Conservation (phyloP, 2,888 invertebrate species). For the Melieria picta region DNA sequence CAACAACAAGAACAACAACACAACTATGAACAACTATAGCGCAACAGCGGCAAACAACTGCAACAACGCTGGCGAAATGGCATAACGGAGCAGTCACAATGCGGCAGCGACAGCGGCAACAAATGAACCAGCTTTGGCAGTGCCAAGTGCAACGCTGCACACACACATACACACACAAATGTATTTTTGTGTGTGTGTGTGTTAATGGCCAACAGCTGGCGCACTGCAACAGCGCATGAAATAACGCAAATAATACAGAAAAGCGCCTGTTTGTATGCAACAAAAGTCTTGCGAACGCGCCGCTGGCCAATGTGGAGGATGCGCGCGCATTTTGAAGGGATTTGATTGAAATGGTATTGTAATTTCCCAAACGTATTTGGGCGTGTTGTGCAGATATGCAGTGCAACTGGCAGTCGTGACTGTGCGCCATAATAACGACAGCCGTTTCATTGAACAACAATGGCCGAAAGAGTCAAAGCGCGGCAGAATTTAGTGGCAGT, state of each 20-base stretch:
- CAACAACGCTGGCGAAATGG: conserved; percentile 17
- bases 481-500: no score
- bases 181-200: no score
- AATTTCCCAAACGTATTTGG: conserved; percentile 63
- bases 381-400: conserved; percentile 29
- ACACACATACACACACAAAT: not conserved
- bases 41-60: conserved; percentile 10
- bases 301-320: no score
- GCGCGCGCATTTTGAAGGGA: conserved; percentile 43
- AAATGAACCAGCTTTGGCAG: conserved; percentile 27
- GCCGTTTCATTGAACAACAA: no score
- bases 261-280: no score
- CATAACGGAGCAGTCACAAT: conserved; percentile 11
- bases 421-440: not conserved
- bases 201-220: no score
- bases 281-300: no score
- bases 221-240: no score
- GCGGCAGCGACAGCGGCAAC: conserved; percentile 17
- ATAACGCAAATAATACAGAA: no score
- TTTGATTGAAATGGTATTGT: conserved; percentile 64
- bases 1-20: conserved; percentile 6
- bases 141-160: conserved; percentile 11
- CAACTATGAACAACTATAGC: conserved; percentile 1
- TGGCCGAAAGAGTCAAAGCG: no score
- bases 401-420: not conserved